Conservation (phyloP, 37 sponge, comb jelly and placozoan species). For the Theonella swinhoei region DNA sequence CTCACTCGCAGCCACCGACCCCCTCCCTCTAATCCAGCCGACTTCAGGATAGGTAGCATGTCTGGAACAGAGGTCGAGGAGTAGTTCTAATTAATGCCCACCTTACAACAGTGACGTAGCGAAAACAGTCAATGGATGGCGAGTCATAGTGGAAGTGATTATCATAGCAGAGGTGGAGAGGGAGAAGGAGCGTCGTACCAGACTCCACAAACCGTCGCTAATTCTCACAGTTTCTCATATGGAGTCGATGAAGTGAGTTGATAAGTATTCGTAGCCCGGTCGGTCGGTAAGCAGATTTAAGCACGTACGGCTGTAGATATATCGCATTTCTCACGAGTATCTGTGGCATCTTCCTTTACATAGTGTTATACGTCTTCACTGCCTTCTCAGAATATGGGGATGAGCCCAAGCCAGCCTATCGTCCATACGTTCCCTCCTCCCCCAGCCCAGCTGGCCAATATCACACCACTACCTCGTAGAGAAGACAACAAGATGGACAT, state of each 20-base stretch:
- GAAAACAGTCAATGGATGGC: not conserved
- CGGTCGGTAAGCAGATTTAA: not conserved
- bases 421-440: not conserved
- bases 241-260: not conserved
- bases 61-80: no score
- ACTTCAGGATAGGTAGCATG: no score
- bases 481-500: not conserved
- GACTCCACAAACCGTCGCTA: not conserved
- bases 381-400: not conserved
- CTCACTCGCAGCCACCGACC: not conserved
- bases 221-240: not conserved
- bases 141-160: not conserved
- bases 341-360: no score
- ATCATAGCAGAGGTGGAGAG: not conserved
- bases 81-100: conserved; percentile 18
- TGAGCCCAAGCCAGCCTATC: not conserved
- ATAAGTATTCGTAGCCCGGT: no score
- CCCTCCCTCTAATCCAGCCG: not conserved
- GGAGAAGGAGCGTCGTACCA: not conserved
- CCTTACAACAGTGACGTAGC: not conserved
- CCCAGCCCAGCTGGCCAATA: not conserved
- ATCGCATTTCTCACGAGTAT: no score
- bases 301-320: not conserved
- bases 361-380: no score
- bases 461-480: not conserved